phyloP scores from a whole-genome alignment of 2,797 vertebrate genomes.

The Tapirus indicus region DNA sequence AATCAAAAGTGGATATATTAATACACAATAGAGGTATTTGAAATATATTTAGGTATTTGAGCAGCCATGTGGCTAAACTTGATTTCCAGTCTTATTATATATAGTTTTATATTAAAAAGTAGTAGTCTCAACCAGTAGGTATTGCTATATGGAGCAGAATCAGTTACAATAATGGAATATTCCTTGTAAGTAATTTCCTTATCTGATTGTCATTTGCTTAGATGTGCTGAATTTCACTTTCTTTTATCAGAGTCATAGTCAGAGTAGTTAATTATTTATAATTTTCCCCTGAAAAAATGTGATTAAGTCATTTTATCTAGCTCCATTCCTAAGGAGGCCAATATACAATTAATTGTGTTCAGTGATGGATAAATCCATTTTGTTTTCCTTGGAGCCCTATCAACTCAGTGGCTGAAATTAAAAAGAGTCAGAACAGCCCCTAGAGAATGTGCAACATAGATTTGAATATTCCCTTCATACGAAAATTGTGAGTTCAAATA shows the following conservation, averaged over 20 bases:
- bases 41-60: neutral
- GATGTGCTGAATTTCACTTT: constrained; percentile 73
- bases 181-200: constrained; percentile 43
- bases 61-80: neutral
- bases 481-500: constrained; percentile 22
- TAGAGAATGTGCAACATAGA: constrained; percentile 48
- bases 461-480: constrained; percentile 27
- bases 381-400: constrained; percentile 73
- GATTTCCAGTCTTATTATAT: neutral
- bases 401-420: constrained; percentile 69
- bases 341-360: constrained; percentile 77
- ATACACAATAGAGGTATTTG: neutral
- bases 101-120: neutral
- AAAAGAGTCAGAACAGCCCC: constrained; percentile 70
- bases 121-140: neutral
- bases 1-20: neutral
- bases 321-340: constrained; percentile 60
- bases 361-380: constrained; percentile 78
- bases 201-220: constrained; percentile 58
- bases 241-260: constrained; percentile 47
- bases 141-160: neutral
- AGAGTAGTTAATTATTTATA: constrained; percentile 73
- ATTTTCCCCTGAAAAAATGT: constrained; percentile 71
- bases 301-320: constrained; percentile 75
- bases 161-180: neutral